A percentile compares a stretch with the other conserved stretches of the same genome.
These are phyloP conservation scores for Ramphastos sulfuratus DNA, from an alignment of 2,113 vertebrate species.

Conservation along the genomic window DNA sequence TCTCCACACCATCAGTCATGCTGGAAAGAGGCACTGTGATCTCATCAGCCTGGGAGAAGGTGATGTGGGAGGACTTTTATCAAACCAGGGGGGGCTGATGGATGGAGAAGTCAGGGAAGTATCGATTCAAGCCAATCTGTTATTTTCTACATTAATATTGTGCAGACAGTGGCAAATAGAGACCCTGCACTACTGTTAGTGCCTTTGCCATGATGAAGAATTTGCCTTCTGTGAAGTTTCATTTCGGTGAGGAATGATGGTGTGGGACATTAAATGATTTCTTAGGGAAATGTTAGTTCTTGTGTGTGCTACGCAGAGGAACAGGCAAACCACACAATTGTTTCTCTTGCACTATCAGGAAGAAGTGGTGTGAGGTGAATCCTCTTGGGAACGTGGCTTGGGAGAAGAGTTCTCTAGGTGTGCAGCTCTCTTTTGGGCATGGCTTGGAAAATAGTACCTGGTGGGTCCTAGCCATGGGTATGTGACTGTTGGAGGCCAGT, in stretches of 20 bases:
- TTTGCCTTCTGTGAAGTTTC: neutral
- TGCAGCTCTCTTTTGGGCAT: neutral
- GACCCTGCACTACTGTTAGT: neutral
- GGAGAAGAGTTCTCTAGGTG: neutral
- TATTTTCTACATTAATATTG: conserved; percentile 60
- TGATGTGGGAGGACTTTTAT: conserved; percentile 42
- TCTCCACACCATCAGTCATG: conserved; percentile 22
- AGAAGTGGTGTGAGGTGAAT: neutral
- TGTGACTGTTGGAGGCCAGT: neutral
- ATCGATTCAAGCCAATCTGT: conserved; percentile 67
- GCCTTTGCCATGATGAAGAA: conserved; percentile 17
- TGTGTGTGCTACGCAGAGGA: neutral
- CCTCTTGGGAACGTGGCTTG: neutral
- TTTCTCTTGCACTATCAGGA: neutral
- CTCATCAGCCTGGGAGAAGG: conserved; percentile 43
- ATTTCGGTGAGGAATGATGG: neutral
- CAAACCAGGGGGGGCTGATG: conserved; percentile 37
- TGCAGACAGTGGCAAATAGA: conserved; percentile 48
- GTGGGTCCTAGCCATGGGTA: fast-evolving
- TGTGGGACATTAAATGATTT: neutral
- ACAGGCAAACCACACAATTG: neutral
- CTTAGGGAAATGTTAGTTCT: conserved; percentile 3
- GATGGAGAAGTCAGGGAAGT: conserved; percentile 41
- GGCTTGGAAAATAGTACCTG: fast-evolving
- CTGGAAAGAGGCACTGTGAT: conserved; percentile 50